Evolutionary conservation across 2,888 invertebrate genomes (phyloP).

Genomic region (Andricus curvator): DNA sequence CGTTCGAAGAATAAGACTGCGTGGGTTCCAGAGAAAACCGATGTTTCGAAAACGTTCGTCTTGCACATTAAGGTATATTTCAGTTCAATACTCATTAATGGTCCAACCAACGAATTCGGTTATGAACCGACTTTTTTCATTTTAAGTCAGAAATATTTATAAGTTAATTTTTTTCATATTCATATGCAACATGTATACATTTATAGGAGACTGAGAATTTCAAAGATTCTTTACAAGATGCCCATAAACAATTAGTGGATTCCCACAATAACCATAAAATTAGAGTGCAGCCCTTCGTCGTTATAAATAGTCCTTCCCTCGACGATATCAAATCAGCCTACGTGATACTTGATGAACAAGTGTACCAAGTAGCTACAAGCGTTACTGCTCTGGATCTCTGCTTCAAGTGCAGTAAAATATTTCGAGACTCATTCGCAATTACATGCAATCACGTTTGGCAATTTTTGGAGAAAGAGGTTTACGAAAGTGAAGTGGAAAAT

Average conservation of each 20-base stretch:
- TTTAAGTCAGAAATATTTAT: neutral
- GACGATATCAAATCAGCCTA: conserved; percentile 45
- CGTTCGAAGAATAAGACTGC: conserved; percentile 42
- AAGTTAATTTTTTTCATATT: conserved; percentile 1
- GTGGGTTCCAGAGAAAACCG: conserved; percentile 41
- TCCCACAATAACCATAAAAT: conserved; percentile 44
- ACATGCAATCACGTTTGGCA: conserved; percentile 49
- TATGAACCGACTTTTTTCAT: neutral
- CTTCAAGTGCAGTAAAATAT: conserved; percentile 44
- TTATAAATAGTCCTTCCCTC: conserved; percentile 46
- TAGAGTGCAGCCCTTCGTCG: conserved; percentile 42
- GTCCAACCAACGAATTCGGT: neutral
- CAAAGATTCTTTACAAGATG: conserved; percentile 25
- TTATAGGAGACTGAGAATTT: conserved; percentile 47
- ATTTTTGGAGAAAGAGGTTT: conserved; percentile 42
- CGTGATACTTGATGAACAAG: conserved; percentile 41
- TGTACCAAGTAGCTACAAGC: conserved; percentile 39
- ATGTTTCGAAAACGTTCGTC: conserved; percentile 41
- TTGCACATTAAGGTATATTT: conserved; percentile 45
- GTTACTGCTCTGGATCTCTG: conserved; percentile 44
- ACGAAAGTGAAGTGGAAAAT: conserved; percentile 39
- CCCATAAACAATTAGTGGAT: neutral
- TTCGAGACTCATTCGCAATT: conserved; percentile 19
- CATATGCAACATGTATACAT: neutral
- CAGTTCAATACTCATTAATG: too few relatives aligned